Evolutionary conservation across 2,888 invertebrate genomes (phyloP).

Genomic region (Leptogaster cylindrica): DNA sequence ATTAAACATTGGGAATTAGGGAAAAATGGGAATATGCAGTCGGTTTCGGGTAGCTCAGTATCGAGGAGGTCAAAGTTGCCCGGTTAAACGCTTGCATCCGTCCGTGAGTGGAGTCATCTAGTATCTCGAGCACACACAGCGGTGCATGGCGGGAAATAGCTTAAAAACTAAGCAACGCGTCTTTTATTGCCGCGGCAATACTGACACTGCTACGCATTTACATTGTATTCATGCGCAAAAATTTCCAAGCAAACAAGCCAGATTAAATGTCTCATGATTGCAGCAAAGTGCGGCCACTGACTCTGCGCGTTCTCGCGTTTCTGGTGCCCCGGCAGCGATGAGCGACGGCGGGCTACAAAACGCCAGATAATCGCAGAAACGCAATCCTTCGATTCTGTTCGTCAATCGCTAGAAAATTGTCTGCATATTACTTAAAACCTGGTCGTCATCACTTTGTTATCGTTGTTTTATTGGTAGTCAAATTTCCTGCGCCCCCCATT

Average conservation of each 20-base stretch:
- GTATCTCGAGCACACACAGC: background rate
- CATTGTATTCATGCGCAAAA: constrained; percentile 38
- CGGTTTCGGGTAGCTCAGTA: background rate
- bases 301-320: constrained; percentile 21
- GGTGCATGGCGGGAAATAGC: no score
- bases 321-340: constrained; percentile 1
- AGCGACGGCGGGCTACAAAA: constrained; percentile 1
- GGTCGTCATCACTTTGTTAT: background rate
- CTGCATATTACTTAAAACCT: no score
- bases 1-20: constrained; percentile 7
- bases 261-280: constrained; percentile 39
- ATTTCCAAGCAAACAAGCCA: constrained; percentile 30
- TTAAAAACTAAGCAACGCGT: no score
- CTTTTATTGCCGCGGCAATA: no score
- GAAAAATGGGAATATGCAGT: constrained; percentile 2
- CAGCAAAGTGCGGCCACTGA: constrained; percentile 34
- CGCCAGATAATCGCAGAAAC: constrained; percentile 20
- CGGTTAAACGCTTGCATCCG: background rate
- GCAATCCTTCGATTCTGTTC: constrained; percentile 20
- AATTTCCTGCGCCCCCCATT: background rate
- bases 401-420: no score
- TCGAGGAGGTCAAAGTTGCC: background rate
- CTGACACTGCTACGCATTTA: constrained; percentile 17
- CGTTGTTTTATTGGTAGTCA: constrained; percentile 30
- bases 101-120: background rate